Percentiles rank a stretch among this genome's conserved stretches.
Evolutionary conservation across 2,113 vertebrate genomes (phyloP).

Genomic region (Argyrosomus japonicus): DNA sequence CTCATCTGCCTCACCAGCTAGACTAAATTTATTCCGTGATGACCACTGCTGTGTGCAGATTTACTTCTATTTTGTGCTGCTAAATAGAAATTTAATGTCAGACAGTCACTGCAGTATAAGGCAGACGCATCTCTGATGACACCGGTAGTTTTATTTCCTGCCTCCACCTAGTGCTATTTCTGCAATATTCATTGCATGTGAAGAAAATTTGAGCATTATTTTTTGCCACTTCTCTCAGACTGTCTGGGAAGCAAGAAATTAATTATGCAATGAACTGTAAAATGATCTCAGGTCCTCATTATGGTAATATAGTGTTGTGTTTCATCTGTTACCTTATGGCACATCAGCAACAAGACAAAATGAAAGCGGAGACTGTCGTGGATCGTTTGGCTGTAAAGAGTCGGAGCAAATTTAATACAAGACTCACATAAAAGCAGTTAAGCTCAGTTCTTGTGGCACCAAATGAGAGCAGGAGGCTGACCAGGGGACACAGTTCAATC

Average conservation of each 20-base stretch:
- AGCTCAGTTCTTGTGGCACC: neutral
- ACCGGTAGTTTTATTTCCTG: neutral
- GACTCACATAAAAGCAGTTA: neutral
- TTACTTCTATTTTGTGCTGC: neutral
- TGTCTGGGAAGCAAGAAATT: neutral
- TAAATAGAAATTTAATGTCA: neutral
- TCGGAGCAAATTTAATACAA: too few relatives aligned
- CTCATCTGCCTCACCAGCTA: conserved; percentile 1
- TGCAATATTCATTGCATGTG: neutral
- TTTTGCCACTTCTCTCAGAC: neutral
- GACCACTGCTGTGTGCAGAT: neutral
- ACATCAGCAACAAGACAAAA: neutral
- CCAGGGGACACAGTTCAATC: neutral
- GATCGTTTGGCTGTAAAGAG: neutral
- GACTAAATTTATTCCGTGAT: conserved; percentile 1
- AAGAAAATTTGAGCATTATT: neutral
- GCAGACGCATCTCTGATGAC: neutral
- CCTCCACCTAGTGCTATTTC: too few relatives aligned
- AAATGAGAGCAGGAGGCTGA: conserved; percentile 1
- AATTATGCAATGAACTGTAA: conserved; percentile 48
- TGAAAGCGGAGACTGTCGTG: conserved; percentile 1
- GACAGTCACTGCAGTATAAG: neutral
- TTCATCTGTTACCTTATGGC: conserved; percentile 19
- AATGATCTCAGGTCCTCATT: conserved; percentile 39
- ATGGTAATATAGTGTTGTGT: conserved; percentile 35